Evolutionary conservation across 2,888 invertebrate genomes (phyloP), one percentile per base, ranked within the genome.

Genomic region (Phytoseiulus persimilis): DNA sequence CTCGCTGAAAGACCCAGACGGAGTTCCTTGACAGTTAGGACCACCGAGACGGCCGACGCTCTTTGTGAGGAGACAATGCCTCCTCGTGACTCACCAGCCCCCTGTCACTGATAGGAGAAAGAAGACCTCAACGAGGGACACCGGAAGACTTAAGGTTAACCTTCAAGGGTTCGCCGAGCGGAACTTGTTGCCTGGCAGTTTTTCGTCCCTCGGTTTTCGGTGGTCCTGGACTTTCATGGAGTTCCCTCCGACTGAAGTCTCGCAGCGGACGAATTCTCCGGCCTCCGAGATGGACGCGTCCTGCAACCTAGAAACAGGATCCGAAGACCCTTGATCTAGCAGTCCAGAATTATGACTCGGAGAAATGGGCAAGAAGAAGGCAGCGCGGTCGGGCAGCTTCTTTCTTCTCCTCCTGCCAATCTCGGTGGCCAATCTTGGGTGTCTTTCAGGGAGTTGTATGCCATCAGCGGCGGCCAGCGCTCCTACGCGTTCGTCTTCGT

Each of bases 11-110:
- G 65, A 65, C 65, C 65, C 18, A 65, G 65, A 65, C 65, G 65
- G 65, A 65, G 65, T 65, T 65, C 65, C 65, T 65, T 65, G 65
- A 65, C 65, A 65, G 65, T 65, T 65, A 65, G 65, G 65, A 65
- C 65, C 65, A 28, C 65, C 65, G 65, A 65, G 65, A 65, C 65
- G 28, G 65, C 65, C 65, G 65, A 65, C 65, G 14, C 65, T 65
- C 65, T 65, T 65, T 65, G 65, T 65, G 28, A 65, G 65, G 65
- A 65, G 65, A 65, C 65, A 65, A 65, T 65, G 65, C 65, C 65
- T 23, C 65, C 65, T 65, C 65, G 65, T 65, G 65, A 65, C 65
- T 65, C 65, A 14, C 65, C 65, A 65, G 18, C 5, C 65, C 65
- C 28, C 65, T 28, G 65, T 65, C 65, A 65, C 65, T 28, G 65